A percentile compares a stretch with the other conserved stretches of the same genome.
These are phyloP conservation scores for Podarcis raffonei DNA, from an alignment of 2,113 vertebrate species.

Conservation along the genomic window DNA sequence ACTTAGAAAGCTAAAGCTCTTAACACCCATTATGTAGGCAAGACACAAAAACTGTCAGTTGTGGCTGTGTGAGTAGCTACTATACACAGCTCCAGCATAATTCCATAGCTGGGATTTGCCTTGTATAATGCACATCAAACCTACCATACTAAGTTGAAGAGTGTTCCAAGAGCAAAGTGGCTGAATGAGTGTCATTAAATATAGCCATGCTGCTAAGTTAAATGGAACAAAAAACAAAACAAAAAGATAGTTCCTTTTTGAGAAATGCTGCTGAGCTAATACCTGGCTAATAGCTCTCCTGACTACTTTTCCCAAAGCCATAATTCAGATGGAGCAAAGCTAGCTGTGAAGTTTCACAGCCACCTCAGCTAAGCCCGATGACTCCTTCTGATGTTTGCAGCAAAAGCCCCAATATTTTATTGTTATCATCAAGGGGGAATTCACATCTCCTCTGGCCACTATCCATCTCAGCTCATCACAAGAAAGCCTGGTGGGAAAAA, in stretches of 20 bases:
- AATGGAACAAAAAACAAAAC: slow-evolving; percentile 40
- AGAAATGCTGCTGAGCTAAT: slow-evolving; percentile 25
- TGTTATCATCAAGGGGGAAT: slow-evolving; percentile 48
- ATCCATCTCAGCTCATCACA: slow-evolving; percentile 36
- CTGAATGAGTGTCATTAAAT: slow-evolving; percentile 24
- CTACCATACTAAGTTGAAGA: slow-evolving; percentile 17
- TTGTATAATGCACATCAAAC: slow-evolving; percentile 37
- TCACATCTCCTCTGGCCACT: slow-evolving; percentile 38
- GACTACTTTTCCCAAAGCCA: slow-evolving; percentile 7
- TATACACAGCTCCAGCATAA: not conserved
- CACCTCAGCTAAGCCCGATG: slow-evolving; percentile 45
- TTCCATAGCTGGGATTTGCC: not conserved
- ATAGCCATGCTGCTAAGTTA: slow-evolving; percentile 39
- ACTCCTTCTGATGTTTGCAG: slow-evolving; percentile 47
- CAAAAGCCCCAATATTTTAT: slow-evolving; percentile 26
- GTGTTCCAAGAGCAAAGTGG: slow-evolving; percentile 40
- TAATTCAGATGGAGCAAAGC: slow-evolving; percentile 42
- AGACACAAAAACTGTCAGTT: slow-evolving; percentile 18
- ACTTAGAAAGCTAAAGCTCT: not conserved
- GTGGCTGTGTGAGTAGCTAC: not conserved
- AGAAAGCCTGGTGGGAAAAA: slow-evolving; percentile 40
- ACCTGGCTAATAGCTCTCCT: slow-evolving; percentile 36
- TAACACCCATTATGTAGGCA: not conserved
- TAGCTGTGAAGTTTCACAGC: slow-evolving; percentile 39
- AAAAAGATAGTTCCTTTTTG: slow-evolving; percentile 54